Evolutionary conservation across 2,113 vertebrate genomes (phyloP), one percentile per base, ranked within the genome.

Genomic region (Vulpes lagopus): DNA sequence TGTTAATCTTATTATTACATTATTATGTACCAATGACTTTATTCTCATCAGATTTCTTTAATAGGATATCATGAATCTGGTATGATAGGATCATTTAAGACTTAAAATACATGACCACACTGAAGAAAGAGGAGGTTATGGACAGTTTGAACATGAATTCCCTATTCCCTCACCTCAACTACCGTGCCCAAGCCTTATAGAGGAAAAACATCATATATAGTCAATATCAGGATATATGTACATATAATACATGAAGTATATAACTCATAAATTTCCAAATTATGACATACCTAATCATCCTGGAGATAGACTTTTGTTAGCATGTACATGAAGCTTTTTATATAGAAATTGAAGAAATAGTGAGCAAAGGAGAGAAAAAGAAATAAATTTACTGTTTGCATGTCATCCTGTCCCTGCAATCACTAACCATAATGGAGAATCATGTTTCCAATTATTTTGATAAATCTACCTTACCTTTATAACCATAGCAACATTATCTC

Each of bases 381-480:
- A 98, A 97, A 91, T 94, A 98, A 98, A 69, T 97, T 97, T 85
- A 96, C 6, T 98, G 12, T 90, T 97, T 98, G 98, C 80, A 93
- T 96, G 92, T 98, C 81, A 98, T 85, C 43, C 71, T 85, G 57
- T 95, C 73, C 96, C 81, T 97, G 92, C 16, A 98, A 97, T 96
- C 43, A 1, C 88, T 98, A 96, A 97, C 89, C 82, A 89, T 97
- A 98, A 98, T 97, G 82, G 91, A 98, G 89, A 97, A 97, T 97
- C 96, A 97, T 97, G 71, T 80, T 80, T 98, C 97, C 93, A 98
- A 98, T 98, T 98, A 98, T 98, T 98, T 97, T 98, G 96, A 98
- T 98, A 98, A 98, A 98, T 98, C 96, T 98, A 97, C 79, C 98
- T 98, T 98, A 98, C 90, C 82, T 98, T 98, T 98, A 98, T 98